Conservation (phyloP, 2,797 vertebrate genomes). For the Parauchenoglanis ngamensis region DNA sequence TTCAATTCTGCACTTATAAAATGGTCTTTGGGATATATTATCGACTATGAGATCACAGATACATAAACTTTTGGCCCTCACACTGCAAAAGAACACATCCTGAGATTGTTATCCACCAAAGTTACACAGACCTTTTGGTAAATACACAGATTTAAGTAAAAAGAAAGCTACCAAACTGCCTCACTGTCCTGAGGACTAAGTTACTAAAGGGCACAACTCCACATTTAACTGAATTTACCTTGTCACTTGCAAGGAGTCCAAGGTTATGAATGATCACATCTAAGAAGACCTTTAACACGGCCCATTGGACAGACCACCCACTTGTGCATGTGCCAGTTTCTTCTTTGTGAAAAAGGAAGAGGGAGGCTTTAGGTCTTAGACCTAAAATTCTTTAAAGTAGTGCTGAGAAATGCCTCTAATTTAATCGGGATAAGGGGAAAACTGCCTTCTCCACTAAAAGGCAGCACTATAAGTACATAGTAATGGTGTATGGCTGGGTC, state of each 20-base stretch:
- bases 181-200: not conserved
- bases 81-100: not conserved
- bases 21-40: not conserved
- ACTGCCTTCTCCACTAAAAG: not conserved
- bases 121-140: not conserved
- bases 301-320: too few relatives aligned
- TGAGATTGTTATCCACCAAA: not conserved
- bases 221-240: not conserved
- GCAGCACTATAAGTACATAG: not conserved
- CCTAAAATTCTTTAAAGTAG: not conserved
- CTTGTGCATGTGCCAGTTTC: too few relatives aligned
- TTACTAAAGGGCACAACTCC: not conserved
- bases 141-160: not conserved
- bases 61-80: not conserved
- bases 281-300: too few relatives aligned
- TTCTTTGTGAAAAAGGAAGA: not conserved
- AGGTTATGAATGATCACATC: too few relatives aligned
- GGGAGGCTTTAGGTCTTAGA: not conserved
- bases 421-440: not conserved
- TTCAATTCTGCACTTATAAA: not conserved
- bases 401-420: not conserved
- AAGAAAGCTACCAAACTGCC: not conserved
- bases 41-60: not conserved
- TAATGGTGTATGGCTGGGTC: not conserved
- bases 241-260: not conserved